phyloP scores from a whole-genome alignment of 2,888 invertebrate genomes.

The Blastobasis adustella region DNA sequence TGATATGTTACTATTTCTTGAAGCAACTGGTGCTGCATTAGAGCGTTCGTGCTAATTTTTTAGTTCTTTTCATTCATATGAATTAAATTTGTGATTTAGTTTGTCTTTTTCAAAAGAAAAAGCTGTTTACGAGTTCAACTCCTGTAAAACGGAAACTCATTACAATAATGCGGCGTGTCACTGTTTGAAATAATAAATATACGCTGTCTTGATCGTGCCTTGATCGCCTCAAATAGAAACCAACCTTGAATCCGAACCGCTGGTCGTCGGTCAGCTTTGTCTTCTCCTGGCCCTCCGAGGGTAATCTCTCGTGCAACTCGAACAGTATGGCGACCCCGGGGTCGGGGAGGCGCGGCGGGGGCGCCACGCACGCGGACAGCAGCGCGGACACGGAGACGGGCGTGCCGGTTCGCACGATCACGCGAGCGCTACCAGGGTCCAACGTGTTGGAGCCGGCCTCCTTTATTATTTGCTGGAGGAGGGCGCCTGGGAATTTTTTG shows the following conservation, averaged over 20 bases:
- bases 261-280: slow-evolving; percentile 49
- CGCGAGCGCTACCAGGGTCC: slow-evolving; percentile 35
- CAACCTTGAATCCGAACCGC: slow-evolving; percentile 64
- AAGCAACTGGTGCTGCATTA: too few relatives aligned
- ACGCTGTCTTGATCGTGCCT: background rate
- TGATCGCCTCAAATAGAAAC: background rate
- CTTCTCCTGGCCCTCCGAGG: slow-evolving; percentile 40
- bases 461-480: slow-evolving; percentile 70
- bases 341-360: slow-evolving; percentile 72
- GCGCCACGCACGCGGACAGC: slow-evolving; percentile 72
- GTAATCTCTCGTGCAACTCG: slow-evolving; percentile 66
- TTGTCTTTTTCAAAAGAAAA: too few relatives aligned
- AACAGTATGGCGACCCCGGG: slow-evolving; percentile 74
- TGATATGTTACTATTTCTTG: too few relatives aligned
- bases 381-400: slow-evolving; percentile 77
- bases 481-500: slow-evolving; percentile 43
- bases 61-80: too few relatives aligned
- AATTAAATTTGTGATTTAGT: too few relatives aligned
- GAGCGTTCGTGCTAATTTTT: too few relatives aligned
- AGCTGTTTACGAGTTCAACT: too few relatives aligned
- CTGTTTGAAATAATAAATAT: too few relatives aligned
- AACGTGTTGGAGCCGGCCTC: slow-evolving; percentile 54
- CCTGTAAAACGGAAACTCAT: too few relatives aligned
- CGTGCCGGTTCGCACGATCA: slow-evolving; percentile 76
- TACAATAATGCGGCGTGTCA: too few relatives aligned